Base-by-base conservation (phyloP, 2,113 vertebrate species). In the Pomatostomus ruficeps region DNA sequence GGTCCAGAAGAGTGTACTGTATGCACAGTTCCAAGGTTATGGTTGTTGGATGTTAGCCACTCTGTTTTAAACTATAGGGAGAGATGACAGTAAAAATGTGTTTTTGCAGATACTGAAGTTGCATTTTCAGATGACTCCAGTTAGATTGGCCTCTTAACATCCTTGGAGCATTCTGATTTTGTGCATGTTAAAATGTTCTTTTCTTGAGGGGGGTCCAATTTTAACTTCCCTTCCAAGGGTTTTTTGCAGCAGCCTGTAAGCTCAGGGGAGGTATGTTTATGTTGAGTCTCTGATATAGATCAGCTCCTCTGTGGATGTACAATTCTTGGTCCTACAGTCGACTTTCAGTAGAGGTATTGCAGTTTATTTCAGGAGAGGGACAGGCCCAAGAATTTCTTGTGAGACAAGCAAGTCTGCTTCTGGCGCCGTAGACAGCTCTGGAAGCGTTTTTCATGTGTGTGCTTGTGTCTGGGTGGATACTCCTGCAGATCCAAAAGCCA, bases 191-290 rank as follows among this genome's bases (percentile, higher is more conserved):
- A 79, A 54, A 40, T 81, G 23, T 0, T 0, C 4, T 8, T 65
- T 57, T 91, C 84, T 51, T 55, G 33, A 18, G 26, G 40, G 26
- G 40, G 6, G 31, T 77, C 48, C 12, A 33, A 1, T 80, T 80
- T 62, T 77, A 84, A 51, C 65, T 81, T 77, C 2, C 63, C 10
- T 86, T 91, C 29, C 15, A 7, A 48, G 43, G 4, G 5, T 36
- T 51, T 75, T 88, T 72, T 76, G 45, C 12, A 54, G 33, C 25
- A 7, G 73, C n/a, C 54, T 68, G 49, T 90, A 65, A 90, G 75
- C 90, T 77, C 33, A 5, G 66, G 55, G 89, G 87, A 88, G 81
- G 87, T 96, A 72, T 87, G 78, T 96, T 96, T 95, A 93, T 4
- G 2, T 36, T 78, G 40, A 59, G 52, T 25, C 43, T 82, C 42